Conservation (phyloP, 1,140 invertebrate species). For the Pseudachorutes palmiensis region DNA sequence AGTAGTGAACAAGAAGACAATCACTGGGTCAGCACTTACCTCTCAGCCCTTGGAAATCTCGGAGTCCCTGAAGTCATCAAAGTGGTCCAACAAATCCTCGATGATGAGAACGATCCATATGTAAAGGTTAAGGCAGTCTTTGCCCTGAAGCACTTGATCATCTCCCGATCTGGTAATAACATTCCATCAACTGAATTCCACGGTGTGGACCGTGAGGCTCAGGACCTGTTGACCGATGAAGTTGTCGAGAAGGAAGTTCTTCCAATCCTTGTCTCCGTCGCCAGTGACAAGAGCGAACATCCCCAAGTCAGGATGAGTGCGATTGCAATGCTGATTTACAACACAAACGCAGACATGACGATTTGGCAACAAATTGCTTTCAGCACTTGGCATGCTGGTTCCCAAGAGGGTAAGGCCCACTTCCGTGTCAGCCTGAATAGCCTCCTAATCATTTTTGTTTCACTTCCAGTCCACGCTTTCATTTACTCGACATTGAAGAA, state of each 20-base stretch:
- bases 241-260: conserved; percentile 36
- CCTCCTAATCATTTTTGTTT: no score
- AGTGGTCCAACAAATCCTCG: conserved; percentile 35
- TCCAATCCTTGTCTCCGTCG: conserved; percentile 35
- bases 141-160: conserved; percentile 29
- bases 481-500: conserved; percentile 35
- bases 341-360: conserved; percentile 31
- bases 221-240: conserved; percentile 28
- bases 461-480: conserved; percentile 29
- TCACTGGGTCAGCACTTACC: conserved; percentile 17
- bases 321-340: conserved; percentile 31
- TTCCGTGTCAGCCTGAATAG: neutral
- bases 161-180: conserved; percentile 21
- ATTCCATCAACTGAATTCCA: neutral
- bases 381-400: conserved; percentile 34
- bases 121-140: conserved; percentile 31
- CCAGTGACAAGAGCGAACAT: conserved; percentile 37
- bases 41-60: conserved; percentile 37
- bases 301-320: conserved; percentile 37
- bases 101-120: conserved; percentile 20
- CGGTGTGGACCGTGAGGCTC: conserved; percentile 22
- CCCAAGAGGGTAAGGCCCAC: conserved; percentile 20
- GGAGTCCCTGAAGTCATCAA: conserved; percentile 34
- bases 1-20: conserved; percentile 9
- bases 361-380: conserved; percentile 38